Evolutionary conservation across 2,888 invertebrate genomes (phyloP).

Genomic region (Drosophila paranaensis): DNA sequence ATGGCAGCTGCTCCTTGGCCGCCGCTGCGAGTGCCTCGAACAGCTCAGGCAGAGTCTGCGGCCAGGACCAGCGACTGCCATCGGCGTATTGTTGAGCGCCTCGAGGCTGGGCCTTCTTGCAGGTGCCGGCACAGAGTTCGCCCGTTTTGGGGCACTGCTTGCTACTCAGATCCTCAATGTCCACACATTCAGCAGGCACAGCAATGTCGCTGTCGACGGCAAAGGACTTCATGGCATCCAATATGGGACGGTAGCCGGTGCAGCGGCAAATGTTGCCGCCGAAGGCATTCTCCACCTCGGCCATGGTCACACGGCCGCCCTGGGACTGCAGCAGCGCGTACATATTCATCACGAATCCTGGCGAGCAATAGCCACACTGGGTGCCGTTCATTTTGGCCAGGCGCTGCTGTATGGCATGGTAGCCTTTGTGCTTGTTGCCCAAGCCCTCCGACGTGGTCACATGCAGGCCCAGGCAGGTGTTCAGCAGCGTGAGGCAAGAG

Average conservation of each 20-base stretch:
- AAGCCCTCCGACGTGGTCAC: conserved; percentile 90
- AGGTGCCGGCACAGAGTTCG: conserved; percentile 81
- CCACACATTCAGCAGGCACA: conserved; percentile 85
- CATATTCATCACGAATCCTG: conserved; percentile 92
- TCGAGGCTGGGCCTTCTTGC: conserved; percentile 56
- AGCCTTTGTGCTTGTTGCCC: conserved; percentile 88
- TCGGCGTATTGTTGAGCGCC: conserved; percentile 53
- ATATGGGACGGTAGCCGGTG: conserved; percentile 91
- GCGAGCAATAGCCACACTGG: conserved; percentile 91
- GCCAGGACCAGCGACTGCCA: conserved; percentile 81
- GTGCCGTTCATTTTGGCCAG: conserved; percentile 89
- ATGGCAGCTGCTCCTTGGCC: conserved; percentile 83
- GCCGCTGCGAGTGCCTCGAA: conserved; percentile 81
- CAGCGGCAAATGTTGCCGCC: conserved; percentile 92
- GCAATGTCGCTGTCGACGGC: conserved; percentile 87
- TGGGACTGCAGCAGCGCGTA: conserved; percentile 86
- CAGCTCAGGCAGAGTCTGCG: conserved; percentile 64
- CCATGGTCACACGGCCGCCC: conserved; percentile 86
- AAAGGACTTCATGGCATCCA: conserved; percentile 92
- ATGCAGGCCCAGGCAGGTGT: conserved; percentile 88
- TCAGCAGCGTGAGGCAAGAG: conserved; percentile 89
- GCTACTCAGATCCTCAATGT: conserved; percentile 84
- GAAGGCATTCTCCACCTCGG: conserved; percentile 90
- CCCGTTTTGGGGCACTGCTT: conserved; percentile 85
- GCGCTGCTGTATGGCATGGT: conserved; percentile 89